A percentile compares a stretch with the other conserved stretches of the same genome.
These are phyloP conservation scores for Pelobates cultripes DNA, from an alignment of 2,797 vertebrate genomes.

Conservation along the genomic window DNA sequence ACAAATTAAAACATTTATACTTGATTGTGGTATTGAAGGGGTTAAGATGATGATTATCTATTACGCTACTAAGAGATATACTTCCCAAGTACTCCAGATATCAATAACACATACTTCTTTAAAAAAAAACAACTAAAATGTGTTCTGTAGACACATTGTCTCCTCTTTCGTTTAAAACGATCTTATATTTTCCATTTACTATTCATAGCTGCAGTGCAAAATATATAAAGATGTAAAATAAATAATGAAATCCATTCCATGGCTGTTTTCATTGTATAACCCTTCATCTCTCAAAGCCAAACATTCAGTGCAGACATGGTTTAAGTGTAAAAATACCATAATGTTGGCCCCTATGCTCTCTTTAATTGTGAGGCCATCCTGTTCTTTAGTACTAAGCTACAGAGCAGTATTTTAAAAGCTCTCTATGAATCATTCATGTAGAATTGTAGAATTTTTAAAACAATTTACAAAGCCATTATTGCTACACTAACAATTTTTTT, in stretches of 20 bases:
- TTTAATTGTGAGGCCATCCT: neutral
- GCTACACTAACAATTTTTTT: neutral
- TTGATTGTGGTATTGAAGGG: too few relatives aligned
- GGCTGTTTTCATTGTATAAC: neutral
- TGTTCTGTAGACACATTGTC: too few relatives aligned
- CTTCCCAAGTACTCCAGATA: too few relatives aligned
- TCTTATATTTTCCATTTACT: too few relatives aligned
- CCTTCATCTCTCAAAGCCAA: neutral
- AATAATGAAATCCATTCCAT: neutral
- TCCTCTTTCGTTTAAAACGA: too few relatives aligned
- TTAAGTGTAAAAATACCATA: neutral
- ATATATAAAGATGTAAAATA: neutral
- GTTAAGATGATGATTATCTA: too few relatives aligned
- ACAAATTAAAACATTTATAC: too few relatives aligned
- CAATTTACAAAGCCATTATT: neutral
- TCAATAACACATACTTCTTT: too few relatives aligned
- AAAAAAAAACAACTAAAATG: too few relatives aligned
- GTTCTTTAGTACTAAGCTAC: neutral
- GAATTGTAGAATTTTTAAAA: neutral
- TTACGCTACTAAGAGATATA: too few relatives aligned
- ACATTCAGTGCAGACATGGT: too few relatives aligned
- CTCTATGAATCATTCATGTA: neutral
- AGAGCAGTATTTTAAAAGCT: neutral
- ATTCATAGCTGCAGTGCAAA: too few relatives aligned
- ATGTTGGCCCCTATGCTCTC: neutral